Evolutionary conservation across 2,797 vertebrate species (phyloP), one percentile per base, ranked within the genome.

Genomic region (Sebastes flavidus): DNA sequence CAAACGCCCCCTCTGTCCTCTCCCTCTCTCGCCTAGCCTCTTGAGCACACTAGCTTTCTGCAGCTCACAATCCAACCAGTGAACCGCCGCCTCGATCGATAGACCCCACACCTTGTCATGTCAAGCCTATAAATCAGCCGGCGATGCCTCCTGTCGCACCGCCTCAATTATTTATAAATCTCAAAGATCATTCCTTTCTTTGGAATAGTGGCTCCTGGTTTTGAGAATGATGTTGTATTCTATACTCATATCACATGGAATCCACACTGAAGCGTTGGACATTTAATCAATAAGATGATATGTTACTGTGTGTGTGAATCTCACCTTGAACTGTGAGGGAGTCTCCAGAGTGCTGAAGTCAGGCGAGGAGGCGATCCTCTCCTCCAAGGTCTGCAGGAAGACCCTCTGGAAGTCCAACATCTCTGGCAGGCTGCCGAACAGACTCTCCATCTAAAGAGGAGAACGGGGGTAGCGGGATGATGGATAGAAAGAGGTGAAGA

Each of bases 381-480:
- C 98, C 88, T 99, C 98, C 74, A 99, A 93, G 0, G 98, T 99
- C 94, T 99, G 98, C 67, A 99, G 91, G 91, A 99, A 99, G 74
- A 99, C 97, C 90, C 97, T 98, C 91, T 99, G 98, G 93, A 99
- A 99, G 88, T 99, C 96, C 88, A 99, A 83, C 98, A 99, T 99
- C 94, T 99, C 98, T 18, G 98, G 98, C 85, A 99, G 93, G 81
- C 98, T 99, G 76, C 98, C 98, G 12, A 99, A 99, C 83, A 99
- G 94, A 49, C 97, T 98, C 84, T 99, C 98, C 98, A 99, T 99
- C 98, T 99, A 74, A 69, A 55, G 46, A 22, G 36, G 58, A 36
- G 60, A 42, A 5, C 4, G 0, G 24, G 27, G n/a, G 10, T 3
- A 16, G 59, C 2, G 13, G 67, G 56, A 62, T 18, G 27, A 81